phyloP scores from a whole-genome alignment of 2,797 vertebrate species.

The Antrozous pallidus region DNA sequence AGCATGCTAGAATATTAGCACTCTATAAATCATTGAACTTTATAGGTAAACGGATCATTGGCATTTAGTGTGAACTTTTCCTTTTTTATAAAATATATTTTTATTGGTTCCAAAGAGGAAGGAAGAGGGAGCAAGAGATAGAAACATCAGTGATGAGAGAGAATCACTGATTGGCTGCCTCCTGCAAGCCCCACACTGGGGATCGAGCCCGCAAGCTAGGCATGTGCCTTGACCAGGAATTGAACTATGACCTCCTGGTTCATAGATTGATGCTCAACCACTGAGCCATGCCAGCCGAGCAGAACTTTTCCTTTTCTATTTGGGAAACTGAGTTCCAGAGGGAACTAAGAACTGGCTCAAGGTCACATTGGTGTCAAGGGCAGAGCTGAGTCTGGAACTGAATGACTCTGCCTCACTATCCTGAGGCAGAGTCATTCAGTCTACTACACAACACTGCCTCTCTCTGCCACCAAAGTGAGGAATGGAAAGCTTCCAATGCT shows the following conservation, averaged over 20 bases:
- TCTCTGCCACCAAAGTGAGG: background rate
- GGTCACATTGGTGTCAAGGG: background rate
- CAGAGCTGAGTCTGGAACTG: background rate
- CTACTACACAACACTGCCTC: background rate
- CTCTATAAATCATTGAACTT: slow-evolving; percentile 33
- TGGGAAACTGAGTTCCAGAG: background rate
- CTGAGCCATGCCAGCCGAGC: too few species aligned
- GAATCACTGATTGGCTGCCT: too few species aligned
- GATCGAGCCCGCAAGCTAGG: too few species aligned
- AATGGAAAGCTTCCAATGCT: background rate
- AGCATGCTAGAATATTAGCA: background rate
- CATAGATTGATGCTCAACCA: too few species aligned
- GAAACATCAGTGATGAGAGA: too few species aligned
- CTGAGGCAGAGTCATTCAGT: background rate
- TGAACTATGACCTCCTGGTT: too few species aligned
- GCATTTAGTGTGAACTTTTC: background rate
- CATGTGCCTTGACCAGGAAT: too few species aligned
- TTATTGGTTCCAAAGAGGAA: too few species aligned
- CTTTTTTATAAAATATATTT: background rate
- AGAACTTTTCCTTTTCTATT: background rate
- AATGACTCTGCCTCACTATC: background rate
- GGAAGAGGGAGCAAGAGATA: too few species aligned
- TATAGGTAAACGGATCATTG: slow-evolving; percentile 8
- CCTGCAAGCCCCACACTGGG: too few species aligned
- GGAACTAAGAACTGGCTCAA: background rate